A percentile compares a stretch with the other conserved stretches of the same genome.
Evolutionary conservation across 2,888 invertebrate genomes (phyloP).

Genomic region (Lasioglossum malachurum): DNA sequence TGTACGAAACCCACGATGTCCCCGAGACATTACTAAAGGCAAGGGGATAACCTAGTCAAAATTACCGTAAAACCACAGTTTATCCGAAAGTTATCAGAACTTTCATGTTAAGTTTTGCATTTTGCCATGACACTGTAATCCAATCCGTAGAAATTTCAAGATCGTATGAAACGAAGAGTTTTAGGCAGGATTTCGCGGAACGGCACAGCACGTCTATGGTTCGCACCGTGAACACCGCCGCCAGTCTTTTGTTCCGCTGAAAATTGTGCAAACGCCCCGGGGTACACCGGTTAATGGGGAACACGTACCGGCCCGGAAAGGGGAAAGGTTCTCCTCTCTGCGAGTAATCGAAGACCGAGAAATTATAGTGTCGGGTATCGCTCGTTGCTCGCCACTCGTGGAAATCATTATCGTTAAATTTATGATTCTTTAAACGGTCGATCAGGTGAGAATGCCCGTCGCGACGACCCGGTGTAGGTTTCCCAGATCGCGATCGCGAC

Average conservation of each 20-base stretch:
- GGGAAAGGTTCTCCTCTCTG: constrained; percentile 24
- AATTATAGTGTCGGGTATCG: constrained; percentile 61
- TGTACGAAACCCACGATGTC: no score
- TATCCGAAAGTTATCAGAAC: no score
- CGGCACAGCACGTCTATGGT: background rate
- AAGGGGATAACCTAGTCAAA: no score
- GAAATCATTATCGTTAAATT: constrained; percentile 59
- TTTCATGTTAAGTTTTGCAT: background rate
- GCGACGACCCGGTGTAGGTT: constrained; percentile 10
- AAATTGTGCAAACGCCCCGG: constrained; percentile 48
- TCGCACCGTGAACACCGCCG: background rate
- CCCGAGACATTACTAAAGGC: no score
- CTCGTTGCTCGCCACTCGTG: constrained; percentile 57
- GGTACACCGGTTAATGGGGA: constrained; percentile 59
- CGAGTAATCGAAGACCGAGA: constrained; percentile 61
- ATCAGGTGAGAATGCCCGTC: constrained; percentile 49
- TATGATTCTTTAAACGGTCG: constrained; percentile 62
- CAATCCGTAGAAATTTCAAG: background rate
- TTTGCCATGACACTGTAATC: background rate
- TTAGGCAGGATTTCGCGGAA: background rate
- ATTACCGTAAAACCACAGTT: no score
- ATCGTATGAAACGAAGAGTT: background rate
- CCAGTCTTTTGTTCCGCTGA: constrained; percentile 38
- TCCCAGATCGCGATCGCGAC: background rate
- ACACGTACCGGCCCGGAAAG: constrained; percentile 22